Evolutionary conservation across 2,888 invertebrate genomes (phyloP), one percentile per base, ranked within the genome.

Genomic region (Diabrotica balteata): DNA sequence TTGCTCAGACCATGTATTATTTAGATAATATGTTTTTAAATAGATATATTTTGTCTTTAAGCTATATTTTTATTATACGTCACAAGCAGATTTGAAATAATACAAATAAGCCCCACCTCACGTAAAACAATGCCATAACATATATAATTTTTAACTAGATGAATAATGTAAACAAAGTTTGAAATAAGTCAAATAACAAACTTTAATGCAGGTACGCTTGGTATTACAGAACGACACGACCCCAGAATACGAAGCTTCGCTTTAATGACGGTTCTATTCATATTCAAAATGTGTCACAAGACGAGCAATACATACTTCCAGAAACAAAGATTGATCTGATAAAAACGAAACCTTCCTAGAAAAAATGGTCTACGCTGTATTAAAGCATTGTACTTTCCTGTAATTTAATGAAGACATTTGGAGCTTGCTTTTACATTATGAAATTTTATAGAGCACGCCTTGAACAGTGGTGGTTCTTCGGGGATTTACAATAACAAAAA

Each of bases 281-380:
- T 73, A 73, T 73, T 73, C 73, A 58, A 58, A 71, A 70, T 70
- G 73, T 71, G 71, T 73, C 69, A 69, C 70, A 66, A 57, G 63
- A 44, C 63, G 59, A 52, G 65, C 61, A 59, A 50, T 62, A 61
- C 51, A 63, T 69, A 62, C 46, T 66, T 59, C 69, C 50, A 66
- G 58, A 66, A 62, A 69, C 69, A 62, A 69, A 67, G 59, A 66
- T 50, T 68, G 70, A 72, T 72, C 62, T 63, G 72, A 72, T 72
- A 72, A 72, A 70, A 66, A 62, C 60, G 68, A 51, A 64, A 68
- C 72, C 70, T 72, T 70, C 72, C 70, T 60, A 67, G 70, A 72
- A 72, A 63, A 66, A 32, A 52, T 60, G 54, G 63, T 64, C 55
- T 68, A 66, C 68, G 59, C 70, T 68, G 66, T 66, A 63, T 68